phyloP scores from a whole-genome alignment of 2,113 vertebrate species.

The Phoxinus phoxinus region DNA sequence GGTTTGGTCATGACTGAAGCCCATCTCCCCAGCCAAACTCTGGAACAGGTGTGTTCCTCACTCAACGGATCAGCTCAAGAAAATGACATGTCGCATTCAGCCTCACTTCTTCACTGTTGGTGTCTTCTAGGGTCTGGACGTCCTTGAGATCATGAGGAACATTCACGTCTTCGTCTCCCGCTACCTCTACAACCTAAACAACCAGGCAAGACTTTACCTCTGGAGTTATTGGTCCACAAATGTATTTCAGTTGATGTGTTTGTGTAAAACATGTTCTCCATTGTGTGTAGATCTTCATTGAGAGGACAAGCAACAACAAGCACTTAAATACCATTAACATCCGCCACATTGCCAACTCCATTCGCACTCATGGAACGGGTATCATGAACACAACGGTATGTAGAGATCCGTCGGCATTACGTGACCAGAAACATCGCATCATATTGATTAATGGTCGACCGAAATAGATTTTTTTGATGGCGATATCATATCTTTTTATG shows the following conservation, averaged over 20 bases:
- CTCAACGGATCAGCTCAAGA: background rate
- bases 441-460: background rate
- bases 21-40: slow-evolving; percentile 96
- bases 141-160: slow-evolving; percentile 99
- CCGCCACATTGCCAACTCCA: slow-evolving; percentile 97
- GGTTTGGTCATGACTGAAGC: slow-evolving; percentile 95
- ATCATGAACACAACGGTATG: slow-evolving; percentile 99
- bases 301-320: slow-evolving; percentile 98
- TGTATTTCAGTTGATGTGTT: background rate
- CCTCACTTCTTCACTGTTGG: background rate
- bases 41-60: slow-evolving; percentile 87
- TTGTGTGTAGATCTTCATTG: slow-evolving; percentile 90
- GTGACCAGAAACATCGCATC: background rate
- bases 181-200: slow-evolving; percentile 99
- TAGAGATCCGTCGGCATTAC: background rate
- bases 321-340: slow-evolving; percentile 99
- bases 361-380: slow-evolving; percentile 96
- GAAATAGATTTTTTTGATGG: too few species aligned
- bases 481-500: too few species aligned
- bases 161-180: slow-evolving; percentile 98
- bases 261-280: background rate
- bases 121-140: slow-evolving; percentile 88
- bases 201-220: slow-evolving; percentile 81
- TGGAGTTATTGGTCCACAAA: background rate
- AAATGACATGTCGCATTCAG: background rate